phyloP scores from a whole-genome alignment of 2,888 invertebrate genomes.

The Helobdella robusta region DNA sequence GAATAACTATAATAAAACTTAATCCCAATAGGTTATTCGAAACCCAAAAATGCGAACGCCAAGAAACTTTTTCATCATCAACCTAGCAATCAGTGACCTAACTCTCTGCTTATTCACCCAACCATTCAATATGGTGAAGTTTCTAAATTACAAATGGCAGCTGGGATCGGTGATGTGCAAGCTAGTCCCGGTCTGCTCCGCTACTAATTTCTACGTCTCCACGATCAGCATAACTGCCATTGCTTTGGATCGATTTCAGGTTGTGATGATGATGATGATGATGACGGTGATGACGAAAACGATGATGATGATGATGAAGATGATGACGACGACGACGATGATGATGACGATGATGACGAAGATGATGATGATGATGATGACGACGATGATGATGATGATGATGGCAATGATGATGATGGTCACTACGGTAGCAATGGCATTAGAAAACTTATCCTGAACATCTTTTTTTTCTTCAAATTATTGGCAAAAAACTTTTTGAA shows the following conservation, averaged over 20 bases:
- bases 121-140: slow-evolving; percentile 77
- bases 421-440: too few species aligned
- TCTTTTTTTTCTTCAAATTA: too few species aligned
- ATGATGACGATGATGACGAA: slow-evolving; percentile 34
- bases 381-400: slow-evolving; percentile 34
- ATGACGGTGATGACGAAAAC: slow-evolving; percentile 32
- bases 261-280: slow-evolving; percentile 44
- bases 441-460: too few species aligned
- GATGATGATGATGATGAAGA: slow-evolving; percentile 34
- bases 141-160: slow-evolving; percentile 57
- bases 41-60: slow-evolving; percentile 83
- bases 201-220: slow-evolving; percentile 81
- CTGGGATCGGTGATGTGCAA: slow-evolving; percentile 75
- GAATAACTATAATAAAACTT: too few species aligned
- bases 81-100: slow-evolving; percentile 70
- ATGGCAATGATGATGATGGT: slow-evolving; percentile 24
- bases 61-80: slow-evolving; percentile 78
- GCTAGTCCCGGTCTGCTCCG: slow-evolving; percentile 74
- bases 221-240: slow-evolving; percentile 88
- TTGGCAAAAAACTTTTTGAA: too few species aligned
- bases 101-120: slow-evolving; percentile 79
- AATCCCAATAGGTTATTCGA: too few species aligned
- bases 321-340: slow-evolving; percentile 31
- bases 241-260: slow-evolving; percentile 51
- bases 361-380: slow-evolving; percentile 34